Evolutionary conservation across 2,797 vertebrate species (phyloP), one percentile per base, ranked within the genome.

Genomic region (Anguilla obscura): DNA sequence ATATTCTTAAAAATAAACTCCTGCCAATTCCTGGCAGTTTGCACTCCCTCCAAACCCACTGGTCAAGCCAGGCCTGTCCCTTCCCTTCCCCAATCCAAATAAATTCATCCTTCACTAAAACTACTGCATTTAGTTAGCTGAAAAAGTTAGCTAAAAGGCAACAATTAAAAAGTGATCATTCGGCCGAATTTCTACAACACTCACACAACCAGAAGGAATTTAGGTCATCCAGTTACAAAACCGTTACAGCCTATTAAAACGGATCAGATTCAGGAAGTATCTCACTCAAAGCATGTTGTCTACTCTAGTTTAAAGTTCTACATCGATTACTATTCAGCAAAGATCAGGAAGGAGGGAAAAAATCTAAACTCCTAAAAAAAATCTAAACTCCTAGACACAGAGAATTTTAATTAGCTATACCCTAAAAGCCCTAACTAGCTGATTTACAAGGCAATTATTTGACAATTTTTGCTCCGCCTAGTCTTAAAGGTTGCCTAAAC

Each of bases 401-500:
- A 95, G 94, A 85, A 96, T 95, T 96, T n/a, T 95, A 85, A 86
- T 96, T 96, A 96, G 96, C 60, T 96, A 93, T 96, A 96, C 93
- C 95, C 96, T 94, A 96, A 96, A 97, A 96, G 96, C 96, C 96
- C 96, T 92, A 93, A 88, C 88, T 85, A 88, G 91, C 91, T 93
- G 87, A 92, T 92, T 92, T 93, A 91, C 90, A 93, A 94, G 92
- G 91, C 92, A 91, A 90, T 66, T 89, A 89, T 91, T 96, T 95
- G 94, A 96, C 96, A 95, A 96, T 91, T 95, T 95, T 95, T 96
- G 96, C 95, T 95, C 94, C 95, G 95, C 96, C 96, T 95, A 94
- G 95, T 95, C 96, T 95, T 94, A 95, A 96, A 96, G 96, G 95
- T 95, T 96, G 96, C 97, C 94, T 92, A 96, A 96, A 96, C 94